Conservation (phyloP, 1,140 invertebrate species). For the fruit fly (Drosophila melanogaster) region DNA sequence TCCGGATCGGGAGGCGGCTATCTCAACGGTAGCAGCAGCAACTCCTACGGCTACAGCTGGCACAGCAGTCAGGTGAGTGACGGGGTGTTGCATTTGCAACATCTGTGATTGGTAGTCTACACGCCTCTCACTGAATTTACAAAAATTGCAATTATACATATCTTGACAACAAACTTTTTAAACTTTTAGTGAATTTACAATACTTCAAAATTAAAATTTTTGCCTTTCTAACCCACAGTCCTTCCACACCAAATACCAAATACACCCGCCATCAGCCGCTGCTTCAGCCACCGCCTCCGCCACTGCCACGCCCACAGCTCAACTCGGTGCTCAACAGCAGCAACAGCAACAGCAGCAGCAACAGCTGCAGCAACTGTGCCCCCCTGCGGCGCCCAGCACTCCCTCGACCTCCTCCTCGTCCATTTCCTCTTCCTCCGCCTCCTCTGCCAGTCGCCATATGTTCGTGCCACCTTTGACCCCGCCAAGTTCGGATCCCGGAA, state of each 20-base stretch:
- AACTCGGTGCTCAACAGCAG: constrained; percentile 70
- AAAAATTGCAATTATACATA: no score
- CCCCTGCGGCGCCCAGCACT: constrained; percentile 74
- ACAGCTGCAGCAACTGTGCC: constrained; percentile 73
- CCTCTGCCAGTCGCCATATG: constrained; percentile 86
- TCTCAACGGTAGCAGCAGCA: constrained; percentile 74
- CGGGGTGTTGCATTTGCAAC: background rate
- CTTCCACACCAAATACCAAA: constrained; percentile 84
- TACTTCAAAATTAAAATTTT: no score
- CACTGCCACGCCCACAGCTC: constrained; percentile 80
- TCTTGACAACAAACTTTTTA: no score
- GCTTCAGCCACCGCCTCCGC: constrained; percentile 44
- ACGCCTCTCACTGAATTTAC: background rate
- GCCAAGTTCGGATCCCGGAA: constrained; percentile 92
- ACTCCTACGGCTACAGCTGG: constrained; percentile 76
- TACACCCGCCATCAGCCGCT: constrained; percentile 84
- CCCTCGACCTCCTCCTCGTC: constrained; percentile 70
- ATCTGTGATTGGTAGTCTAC: background rate
- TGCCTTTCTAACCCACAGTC: constrained; percentile 47
- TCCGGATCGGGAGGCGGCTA: constrained; percentile 54
- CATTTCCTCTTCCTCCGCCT: constrained; percentile 60
- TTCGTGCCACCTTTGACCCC: constrained; percentile 92
- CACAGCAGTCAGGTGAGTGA: constrained; percentile 80
- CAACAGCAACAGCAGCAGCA: constrained; percentile 65
- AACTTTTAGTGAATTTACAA: no score